A percentile compares a stretch with the other conserved stretches of the same genome.
Conservation (phyloP, 2,113 vertebrate species). For the Hippocampus barbouri region DNA sequence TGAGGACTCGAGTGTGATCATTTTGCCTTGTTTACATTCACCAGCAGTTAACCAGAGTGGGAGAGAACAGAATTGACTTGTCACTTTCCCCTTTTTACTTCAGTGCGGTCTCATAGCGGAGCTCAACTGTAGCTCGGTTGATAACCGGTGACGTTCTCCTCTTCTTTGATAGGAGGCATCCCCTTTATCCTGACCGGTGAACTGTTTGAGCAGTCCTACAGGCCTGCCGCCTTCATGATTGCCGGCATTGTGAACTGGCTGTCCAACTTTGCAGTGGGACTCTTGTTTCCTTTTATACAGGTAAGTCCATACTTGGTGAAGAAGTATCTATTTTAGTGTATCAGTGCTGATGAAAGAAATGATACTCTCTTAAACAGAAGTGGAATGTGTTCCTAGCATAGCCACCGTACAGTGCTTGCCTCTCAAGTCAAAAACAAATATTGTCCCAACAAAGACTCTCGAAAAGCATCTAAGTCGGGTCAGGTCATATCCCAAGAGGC, state of each 20-base stretch:
- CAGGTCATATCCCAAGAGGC: no score
- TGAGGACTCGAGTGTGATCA: not conserved
- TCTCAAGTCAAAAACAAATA: no score
- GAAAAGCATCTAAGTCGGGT: no score
- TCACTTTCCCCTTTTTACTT: not conserved
- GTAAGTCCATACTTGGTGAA: slow-evolving; percentile 58
- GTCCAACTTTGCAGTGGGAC: slow-evolving; percentile 84
- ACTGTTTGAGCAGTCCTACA: slow-evolving; percentile 86
- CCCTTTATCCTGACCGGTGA: slow-evolving; percentile 90
- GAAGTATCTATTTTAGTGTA: not conserved
- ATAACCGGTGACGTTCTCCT: slow-evolving; percentile 3
- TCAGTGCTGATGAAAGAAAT: not conserved
- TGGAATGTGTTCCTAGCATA: not conserved
- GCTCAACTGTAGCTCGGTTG: not conserved
- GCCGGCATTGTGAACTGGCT: slow-evolving; percentile 90
- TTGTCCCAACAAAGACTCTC: no score
- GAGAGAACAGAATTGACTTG: not conserved
- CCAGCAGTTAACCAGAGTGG: not conserved
- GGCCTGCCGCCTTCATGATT: slow-evolving; percentile 84
- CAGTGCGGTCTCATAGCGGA: not conserved
- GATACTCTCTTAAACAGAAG: not conserved
- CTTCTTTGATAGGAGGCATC: slow-evolving; percentile 79
- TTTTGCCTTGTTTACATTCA: not conserved
- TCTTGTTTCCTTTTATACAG: slow-evolving; percentile 94
- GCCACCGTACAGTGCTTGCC: no score